phyloP scores from a whole-genome alignment of 2,113 vertebrate species.

The Tragelaphus strepsiceros region DNA sequence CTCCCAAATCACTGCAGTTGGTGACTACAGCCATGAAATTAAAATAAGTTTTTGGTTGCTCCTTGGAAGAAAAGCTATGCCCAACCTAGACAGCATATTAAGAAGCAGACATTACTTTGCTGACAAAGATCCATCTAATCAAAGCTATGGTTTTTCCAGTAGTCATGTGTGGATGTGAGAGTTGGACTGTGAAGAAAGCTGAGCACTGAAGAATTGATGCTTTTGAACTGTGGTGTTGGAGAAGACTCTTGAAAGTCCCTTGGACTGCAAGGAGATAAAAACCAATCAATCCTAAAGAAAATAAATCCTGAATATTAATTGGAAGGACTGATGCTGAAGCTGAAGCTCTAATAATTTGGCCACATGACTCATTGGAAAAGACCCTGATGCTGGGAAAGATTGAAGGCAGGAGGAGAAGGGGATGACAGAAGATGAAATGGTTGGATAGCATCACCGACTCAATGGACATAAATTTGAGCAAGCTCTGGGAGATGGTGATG shows the following conservation, averaged over 20 bases:
- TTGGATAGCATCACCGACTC: background rate
- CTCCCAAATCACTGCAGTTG: background rate
- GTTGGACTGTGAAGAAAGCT: background rate
- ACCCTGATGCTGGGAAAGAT: background rate
- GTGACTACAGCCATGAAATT: background rate
- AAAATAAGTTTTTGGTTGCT: background rate
- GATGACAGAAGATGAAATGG: background rate
- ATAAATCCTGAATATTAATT: background rate
- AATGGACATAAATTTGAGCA: background rate
- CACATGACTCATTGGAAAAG: background rate
- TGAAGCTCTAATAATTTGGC: background rate
- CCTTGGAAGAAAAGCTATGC: background rate
- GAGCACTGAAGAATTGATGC: fast-evolving
- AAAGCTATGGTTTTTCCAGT: background rate
- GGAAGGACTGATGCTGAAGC: background rate
- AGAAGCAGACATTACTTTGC: background rate
- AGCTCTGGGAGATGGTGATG: background rate
- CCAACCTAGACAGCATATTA: background rate
- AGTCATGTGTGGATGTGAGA: background rate
- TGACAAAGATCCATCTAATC: background rate
- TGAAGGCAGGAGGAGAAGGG: background rate
- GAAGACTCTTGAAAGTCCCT: background rate
- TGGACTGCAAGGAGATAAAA: background rate
- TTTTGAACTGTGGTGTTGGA: background rate
- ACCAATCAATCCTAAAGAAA: background rate